Evolutionary conservation across 2,888 invertebrate genomes (phyloP).

Genomic region (Xestia rhomboidea): DNA sequence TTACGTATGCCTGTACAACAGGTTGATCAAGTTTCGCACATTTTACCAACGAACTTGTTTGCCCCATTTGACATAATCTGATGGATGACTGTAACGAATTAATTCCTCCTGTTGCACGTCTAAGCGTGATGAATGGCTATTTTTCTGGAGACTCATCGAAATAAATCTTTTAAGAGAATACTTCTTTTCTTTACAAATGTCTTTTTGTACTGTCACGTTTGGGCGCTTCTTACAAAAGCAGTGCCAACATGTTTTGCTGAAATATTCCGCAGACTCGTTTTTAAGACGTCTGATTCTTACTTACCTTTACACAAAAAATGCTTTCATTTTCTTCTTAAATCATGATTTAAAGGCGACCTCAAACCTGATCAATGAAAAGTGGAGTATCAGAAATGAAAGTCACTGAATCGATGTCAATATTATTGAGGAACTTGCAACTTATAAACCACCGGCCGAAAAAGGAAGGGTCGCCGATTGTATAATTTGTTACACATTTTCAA

Average conservation of each 20-base stretch:
- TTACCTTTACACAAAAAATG: conserved; percentile 17
- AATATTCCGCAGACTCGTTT: conserved; percentile 41
- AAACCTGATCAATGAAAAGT: conserved; percentile 47
- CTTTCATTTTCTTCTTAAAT: conserved; percentile 56
- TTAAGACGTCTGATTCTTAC: conserved; percentile 12
- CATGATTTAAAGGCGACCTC: conserved; percentile 40
- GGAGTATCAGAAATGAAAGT: conserved; percentile 56
- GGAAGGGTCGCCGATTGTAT: conserved; percentile 61
- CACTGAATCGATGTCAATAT: conserved; percentile 48
- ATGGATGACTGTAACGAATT: conserved; percentile 56
- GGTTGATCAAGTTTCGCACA: conserved; percentile 50
- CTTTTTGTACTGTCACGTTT: conserved; percentile 30
- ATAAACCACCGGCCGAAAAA: conserved; percentile 42
- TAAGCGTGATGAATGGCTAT: conserved; percentile 39
- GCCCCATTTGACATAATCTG: conserved; percentile 57
- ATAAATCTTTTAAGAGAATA: conserved; percentile 40
- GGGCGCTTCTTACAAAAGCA: conserved; percentile 9
- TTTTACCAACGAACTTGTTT: conserved; percentile 50
- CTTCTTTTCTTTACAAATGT: conserved; percentile 30
- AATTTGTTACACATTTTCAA: conserved; percentile 70
- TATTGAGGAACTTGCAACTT: conserved; percentile 31
- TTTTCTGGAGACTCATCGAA: conserved; percentile 51
- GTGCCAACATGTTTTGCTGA: conserved; percentile 28
- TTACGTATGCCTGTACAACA: conserved; percentile 53
- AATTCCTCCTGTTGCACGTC: conserved; percentile 50